Base-by-base conservation (phyloP, 2,888 invertebrate genomes). In the Lysandra bellargus region DNA sequence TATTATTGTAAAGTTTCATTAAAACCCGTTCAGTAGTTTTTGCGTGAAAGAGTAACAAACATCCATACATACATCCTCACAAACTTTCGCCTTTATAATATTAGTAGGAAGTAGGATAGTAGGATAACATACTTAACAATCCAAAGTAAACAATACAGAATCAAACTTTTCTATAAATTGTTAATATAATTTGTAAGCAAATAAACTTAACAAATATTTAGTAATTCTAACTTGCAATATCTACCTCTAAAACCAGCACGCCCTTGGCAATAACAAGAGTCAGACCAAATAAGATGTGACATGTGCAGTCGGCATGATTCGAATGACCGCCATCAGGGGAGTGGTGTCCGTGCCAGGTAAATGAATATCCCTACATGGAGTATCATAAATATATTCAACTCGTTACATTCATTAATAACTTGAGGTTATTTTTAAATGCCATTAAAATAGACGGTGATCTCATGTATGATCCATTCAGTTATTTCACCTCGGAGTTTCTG, bases 321-420 rank as follows among this genome's bases (percentile, higher is more conserved):
- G 33, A 74, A 44, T 49, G 75, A 76, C 76, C 76, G 76, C 30
- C 57, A 76, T 44, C 75, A 12, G 53, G 53, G 49, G 75, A 76
- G 76, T 33, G 76, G 76, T 14, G 30, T 17, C 30, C 14, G 30
- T 53, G 69, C 14, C 33, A 69, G 69, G 49, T 53, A 76, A 76
- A 76, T 76, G 57, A 53, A 76, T 76, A 75, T 76, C 75, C 44
- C 49, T 75, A 23, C 23, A 75, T 44, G 49, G 23, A 75, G 5
- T 49, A 14, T 49, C 75, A 75, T 75, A 44, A 75, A 49, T 49
- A 49, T 49, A 75, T 9, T 75, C 33, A 37, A 69, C 69, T 69
- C 69, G 69, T 69, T 37, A 69, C 33, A 69, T 69, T 33, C 69
- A 37, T 37, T 69, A 69, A 69, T 69, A 69, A 69, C 69, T 69